Evolutionary conservation across 2,113 vertebrate species (phyloP), one percentile per base, ranked within the genome.

Genomic region (Atractosteus spatula): DNA sequence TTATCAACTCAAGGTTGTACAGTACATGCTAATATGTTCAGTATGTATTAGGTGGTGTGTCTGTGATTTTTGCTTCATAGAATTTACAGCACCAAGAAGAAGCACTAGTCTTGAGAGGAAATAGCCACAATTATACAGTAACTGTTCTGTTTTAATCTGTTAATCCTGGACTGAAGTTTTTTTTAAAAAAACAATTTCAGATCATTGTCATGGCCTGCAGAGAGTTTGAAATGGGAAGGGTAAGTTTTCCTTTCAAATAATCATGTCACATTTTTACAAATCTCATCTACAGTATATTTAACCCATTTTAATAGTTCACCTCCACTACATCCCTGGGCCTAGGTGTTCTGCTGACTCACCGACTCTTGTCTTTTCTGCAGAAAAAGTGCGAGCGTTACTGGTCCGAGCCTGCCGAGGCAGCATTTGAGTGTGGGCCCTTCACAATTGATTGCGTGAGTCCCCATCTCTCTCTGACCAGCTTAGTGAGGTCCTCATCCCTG

Each of bases 381-480:
- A 98, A 94, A 94, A 99, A 99, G 47, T 98, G 96, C 71, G 97
- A 99, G 82, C 85, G 91, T 55, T 99, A 99, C 86, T 98, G 97
- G 96, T 91, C 92, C 0, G 88, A 91, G 72, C 79, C 42, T 16
- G 84, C 78, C 0, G 79, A 89, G 17, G 75, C 67, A 1, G 75
- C 82, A 0, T 89, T 95, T 73, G 79, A 83, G 2, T 89, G 90
- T 0, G 93, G 94, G 0, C 90, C 93, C 0, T 99, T 99, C 76
- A 85, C 78, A n/a, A 17, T 99, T 62, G 69, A 80, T 76, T 97
- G 94, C 66, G 97, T 99, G 83, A 96, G 97, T 98, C 85, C 45
- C 45, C 63, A 56, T 29, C n/a, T 65, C 6, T 4, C 14, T 7
- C 8, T 17, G 51, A 72, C 16, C 63, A 29, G 17, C 17, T 29